Evolutionary conservation across 2,888 invertebrate genomes (phyloP).

Genomic region (Xestia rhomboidea): DNA sequence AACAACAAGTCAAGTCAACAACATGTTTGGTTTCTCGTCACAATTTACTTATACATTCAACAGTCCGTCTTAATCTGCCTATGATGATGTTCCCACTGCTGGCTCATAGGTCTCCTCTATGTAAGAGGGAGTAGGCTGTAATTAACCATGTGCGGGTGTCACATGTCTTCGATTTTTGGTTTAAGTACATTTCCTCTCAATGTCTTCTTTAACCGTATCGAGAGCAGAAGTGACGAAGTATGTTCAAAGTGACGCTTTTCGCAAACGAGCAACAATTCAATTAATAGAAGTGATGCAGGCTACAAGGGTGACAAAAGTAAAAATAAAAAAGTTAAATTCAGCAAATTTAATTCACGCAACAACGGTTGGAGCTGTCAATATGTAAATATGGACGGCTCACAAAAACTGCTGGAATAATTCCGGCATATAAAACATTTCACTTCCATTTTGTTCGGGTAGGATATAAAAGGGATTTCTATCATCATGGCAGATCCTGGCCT

Average conservation of each 20-base stretch:
- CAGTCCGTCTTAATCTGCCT: not conserved
- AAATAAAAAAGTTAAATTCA: slow-evolving; percentile 48
- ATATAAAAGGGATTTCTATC: slow-evolving; percentile 39
- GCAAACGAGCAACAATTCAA: slow-evolving; percentile 17
- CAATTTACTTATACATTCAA: not conserved
- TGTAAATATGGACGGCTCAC: slow-evolving; percentile 58
- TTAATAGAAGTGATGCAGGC: slow-evolving; percentile 20
- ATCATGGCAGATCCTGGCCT: not conserved
- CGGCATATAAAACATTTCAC: slow-evolving; percentile 45
- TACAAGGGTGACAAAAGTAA: slow-evolving; percentile 23
- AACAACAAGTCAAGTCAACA: too few species aligned
- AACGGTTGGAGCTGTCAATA: slow-evolving; percentile 58
- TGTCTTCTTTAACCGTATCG: not conserved
- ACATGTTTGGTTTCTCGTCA: not conserved
- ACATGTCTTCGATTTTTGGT: not conserved
- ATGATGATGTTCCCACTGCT: not conserved
- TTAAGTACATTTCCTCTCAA: not conserved
- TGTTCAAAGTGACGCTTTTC: not conserved
- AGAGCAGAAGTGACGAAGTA: not conserved
- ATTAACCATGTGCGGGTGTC: not conserved
- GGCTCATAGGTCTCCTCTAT: not conserved
- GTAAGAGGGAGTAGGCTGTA: not conserved
- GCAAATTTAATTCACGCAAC: slow-evolving; percentile 59
- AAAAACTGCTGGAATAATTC: slow-evolving; percentile 49
- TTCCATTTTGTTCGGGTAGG: slow-evolving; percentile 32